Base-by-base conservation (phyloP, 2,797 vertebrate species). In the Arnoldichthys spilopterus region DNA sequence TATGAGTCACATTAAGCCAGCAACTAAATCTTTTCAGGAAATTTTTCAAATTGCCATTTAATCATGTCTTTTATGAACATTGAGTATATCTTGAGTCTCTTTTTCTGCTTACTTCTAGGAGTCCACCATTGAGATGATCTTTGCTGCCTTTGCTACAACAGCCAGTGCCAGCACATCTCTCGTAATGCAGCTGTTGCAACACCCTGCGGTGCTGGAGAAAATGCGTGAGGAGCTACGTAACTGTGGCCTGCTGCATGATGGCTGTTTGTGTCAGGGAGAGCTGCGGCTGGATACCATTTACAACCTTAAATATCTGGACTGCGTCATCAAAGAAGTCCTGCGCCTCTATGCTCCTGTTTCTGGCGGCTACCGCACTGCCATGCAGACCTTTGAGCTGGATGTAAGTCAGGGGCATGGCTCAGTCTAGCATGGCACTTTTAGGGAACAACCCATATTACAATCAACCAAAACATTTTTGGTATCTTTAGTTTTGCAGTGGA, bases 311-410 rank as follows among this genome's bases (percentile, higher is more conserved):
- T 99, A 99, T 92, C 93, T 99, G 90, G 98, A 99, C 92, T 99
- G 98, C 0, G 95, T 99, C 90, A 97, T 99, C 91, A 99, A 99
- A 90, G 98, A 99, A 88, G 96, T 99, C 47, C 95, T 99, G 80
- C 93, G 97, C 28, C 96, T 99, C 70, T 98, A 96, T 80, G 97
- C 97, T 0, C 98, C 98, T 0, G 94, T 99, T 54, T 99, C 98
- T 0, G 98, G 98, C 0, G 98, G 97, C 3, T 99, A 99, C 89
- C 90, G 98, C n/a, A 97, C 96, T 0, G 98, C 98, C 82, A 92
- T 98, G 89, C 97, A 99, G 91, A 99, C 98, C 79, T 99, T 99
- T 0, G 98, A 99, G 88, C 93, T 99, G 0, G 98, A 99, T 0
- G 98, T 99, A 89, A 97, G 97, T 93, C 37, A n/a, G 5, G 2